Evolutionary conservation across 2,797 vertebrate genomes (phyloP), one percentile per base, ranked within the genome.

Genomic region (Esox lucius): DNA sequence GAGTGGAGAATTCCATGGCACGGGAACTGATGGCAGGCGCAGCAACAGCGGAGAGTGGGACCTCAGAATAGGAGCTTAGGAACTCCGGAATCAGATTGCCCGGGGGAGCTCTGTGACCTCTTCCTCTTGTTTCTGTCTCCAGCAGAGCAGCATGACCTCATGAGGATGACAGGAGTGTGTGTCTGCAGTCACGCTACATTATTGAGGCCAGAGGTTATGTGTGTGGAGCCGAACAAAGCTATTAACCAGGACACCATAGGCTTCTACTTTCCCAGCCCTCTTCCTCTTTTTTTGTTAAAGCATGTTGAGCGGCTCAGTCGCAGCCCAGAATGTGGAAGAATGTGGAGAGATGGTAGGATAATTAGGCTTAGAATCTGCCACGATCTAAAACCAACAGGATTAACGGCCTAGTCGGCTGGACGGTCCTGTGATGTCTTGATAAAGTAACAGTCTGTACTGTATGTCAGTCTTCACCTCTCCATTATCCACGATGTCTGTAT

Each of bases 1-100:
- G 87, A 84, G 82, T 72, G 75, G 88, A 89, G 87, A 91, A 93
- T 93, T 92, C 80, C 85, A 83, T 92, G 92, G 92, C 93, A 91
- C 74, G 9, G 70, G 80, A 86, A 87, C 90, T 85, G 90, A 89
- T 79, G 72, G 88, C 89, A 89, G 86, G 85, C 80, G 61, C 67
- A 19, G 73, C 67, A 80, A 90, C 75, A 87, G 81, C 80, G 87
- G 17, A 19, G 51, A 53, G 51, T 19, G 51, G n/a, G 86, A 88
- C 80, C 80, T 84, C 66, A 49, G 76, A 83, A 1, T 77, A 80
- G 78, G 70, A 87, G 66, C 66, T 71, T 70, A 19, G 49, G 75
- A 74, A 79, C 70, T 71, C 51, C 19, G 76, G 82, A 88, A 87
- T 86, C 4, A 8, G 35, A 39, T 5, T 5, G 89, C 90, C 83